A percentile compares a stretch with the other conserved stretches of the same genome.
Evolutionary conservation across 2,888 invertebrate genomes (phyloP).

Genomic region (Nephrotoma appendiculata): DNA sequence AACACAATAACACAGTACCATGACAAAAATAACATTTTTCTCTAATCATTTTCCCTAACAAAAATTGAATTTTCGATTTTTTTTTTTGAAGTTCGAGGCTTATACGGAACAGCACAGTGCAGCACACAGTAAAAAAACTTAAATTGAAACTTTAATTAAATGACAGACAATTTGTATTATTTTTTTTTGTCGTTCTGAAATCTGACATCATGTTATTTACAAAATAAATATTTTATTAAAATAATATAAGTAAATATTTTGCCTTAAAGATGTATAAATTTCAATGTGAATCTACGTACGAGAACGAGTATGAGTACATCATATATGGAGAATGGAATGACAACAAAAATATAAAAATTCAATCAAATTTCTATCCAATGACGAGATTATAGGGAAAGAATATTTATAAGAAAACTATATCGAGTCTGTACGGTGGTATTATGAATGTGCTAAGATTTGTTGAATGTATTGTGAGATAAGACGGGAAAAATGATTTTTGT

Average conservation of each 20-base stretch:
- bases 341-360: too few species aligned
- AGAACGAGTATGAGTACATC: too few species aligned
- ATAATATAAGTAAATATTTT: neutral
- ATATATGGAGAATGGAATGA: neutral
- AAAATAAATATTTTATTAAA: neutral
- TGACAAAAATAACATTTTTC: neutral
- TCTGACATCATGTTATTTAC: neutral
- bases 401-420: too few species aligned
- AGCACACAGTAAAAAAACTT: neutral
- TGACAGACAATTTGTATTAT: neutral
- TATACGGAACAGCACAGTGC: neutral
- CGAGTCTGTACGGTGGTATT: too few species aligned
- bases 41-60: neutral
- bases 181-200: neutral
- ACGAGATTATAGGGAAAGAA: too few species aligned
- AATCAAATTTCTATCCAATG: too few species aligned
- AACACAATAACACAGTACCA: neutral
- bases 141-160: neutral
- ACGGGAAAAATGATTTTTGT: too few species aligned
- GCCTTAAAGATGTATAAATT: neutral
- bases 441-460: too few species aligned
- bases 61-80: neutral
- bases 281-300: neutral
- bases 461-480: too few species aligned
- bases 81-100: neutral